Evolutionary conservation across 2,113 vertebrate genomes (phyloP).

Genomic region (Rhinopomastus cyanomelas): DNA sequence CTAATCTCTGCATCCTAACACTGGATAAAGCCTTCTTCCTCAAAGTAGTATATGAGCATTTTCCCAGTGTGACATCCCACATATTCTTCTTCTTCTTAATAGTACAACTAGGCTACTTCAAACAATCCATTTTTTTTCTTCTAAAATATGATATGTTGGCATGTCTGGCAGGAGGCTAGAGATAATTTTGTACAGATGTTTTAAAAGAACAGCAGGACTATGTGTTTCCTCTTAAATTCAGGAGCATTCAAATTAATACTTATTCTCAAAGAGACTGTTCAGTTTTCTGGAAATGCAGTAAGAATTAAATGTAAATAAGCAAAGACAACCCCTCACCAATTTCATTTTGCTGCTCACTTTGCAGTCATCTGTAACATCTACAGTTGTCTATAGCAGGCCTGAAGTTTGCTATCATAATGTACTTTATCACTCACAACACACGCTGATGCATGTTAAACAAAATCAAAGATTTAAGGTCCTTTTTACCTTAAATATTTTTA

Average conservation of each 20-base stretch:
- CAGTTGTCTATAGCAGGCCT: neutral
- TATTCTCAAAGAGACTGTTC: neutral
- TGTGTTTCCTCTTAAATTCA: rapidly evolving
- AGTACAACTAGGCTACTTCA: neutral
- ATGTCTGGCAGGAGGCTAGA: neutral
- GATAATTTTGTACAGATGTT: neutral
- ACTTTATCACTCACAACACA: neutral
- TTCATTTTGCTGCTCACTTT: neutral
- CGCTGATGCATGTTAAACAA: rapidly evolving
- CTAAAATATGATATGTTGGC: neutral
- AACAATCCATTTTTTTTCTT: neutral
- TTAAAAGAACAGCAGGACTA: neutral
- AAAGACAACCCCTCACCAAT: neutral
- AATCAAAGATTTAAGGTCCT: neutral
- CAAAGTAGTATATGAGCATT: neutral
- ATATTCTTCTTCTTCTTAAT: neutral
- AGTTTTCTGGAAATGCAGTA: neutral
- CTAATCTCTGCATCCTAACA: neutral
- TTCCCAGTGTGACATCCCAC: neutral
- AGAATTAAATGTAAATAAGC: neutral
- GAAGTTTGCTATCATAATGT: neutral
- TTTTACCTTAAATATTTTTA: neutral
- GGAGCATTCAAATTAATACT: neutral
- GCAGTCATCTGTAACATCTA: neutral
- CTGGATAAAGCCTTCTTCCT: neutral